Evolutionary conservation across 1,140 invertebrate species (phyloP).

Genomic region (Macrobrachium rosenbergii): DNA sequence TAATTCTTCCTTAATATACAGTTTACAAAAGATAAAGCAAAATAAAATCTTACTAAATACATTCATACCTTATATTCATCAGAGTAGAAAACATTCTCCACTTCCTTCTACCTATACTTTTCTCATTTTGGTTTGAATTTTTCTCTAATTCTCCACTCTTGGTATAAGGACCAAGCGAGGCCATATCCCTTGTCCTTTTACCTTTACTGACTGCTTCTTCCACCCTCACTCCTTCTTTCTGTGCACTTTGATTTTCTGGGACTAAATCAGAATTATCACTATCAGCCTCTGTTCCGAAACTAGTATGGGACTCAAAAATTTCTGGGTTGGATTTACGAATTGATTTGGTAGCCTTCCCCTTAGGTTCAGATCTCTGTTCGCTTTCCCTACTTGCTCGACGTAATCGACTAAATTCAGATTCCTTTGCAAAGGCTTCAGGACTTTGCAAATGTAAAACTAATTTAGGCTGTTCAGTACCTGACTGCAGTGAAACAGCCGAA

Average conservation of each 20-base stretch:
- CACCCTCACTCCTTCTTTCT: neutral
- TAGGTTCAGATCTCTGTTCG: slow-evolving; percentile 20
- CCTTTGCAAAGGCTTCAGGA: slow-evolving; percentile 47
- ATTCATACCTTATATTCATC: no score
- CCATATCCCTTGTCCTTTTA: slow-evolving; percentile 52
- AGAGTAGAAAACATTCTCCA: neutral
- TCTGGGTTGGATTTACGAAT: neutral
- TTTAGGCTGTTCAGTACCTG: neutral
- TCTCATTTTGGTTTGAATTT: neutral
- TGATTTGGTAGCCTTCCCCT: neutral
- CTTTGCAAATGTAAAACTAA: slow-evolving; percentile 55
- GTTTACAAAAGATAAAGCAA: no score
- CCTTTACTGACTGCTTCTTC: slow-evolving; percentile 11
- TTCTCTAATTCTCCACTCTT: neutral
- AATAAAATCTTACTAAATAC: no score
- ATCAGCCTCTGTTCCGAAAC: slow-evolving; percentile 9
- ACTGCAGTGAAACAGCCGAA: neutral
- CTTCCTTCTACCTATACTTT: slow-evolving; percentile 17
- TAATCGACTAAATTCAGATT: slow-evolving; percentile 47
- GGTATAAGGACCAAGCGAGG: slow-evolving; percentile 45
- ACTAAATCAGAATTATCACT: neutral
- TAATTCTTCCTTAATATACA: no score
- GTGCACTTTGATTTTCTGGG: neutral
- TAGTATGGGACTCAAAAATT: slow-evolving; percentile 47
- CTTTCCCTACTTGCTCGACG: slow-evolving; percentile 5